phyloP scores from a whole-genome alignment of 1,140 invertebrate species.

The Neodiprion lecontei region DNA sequence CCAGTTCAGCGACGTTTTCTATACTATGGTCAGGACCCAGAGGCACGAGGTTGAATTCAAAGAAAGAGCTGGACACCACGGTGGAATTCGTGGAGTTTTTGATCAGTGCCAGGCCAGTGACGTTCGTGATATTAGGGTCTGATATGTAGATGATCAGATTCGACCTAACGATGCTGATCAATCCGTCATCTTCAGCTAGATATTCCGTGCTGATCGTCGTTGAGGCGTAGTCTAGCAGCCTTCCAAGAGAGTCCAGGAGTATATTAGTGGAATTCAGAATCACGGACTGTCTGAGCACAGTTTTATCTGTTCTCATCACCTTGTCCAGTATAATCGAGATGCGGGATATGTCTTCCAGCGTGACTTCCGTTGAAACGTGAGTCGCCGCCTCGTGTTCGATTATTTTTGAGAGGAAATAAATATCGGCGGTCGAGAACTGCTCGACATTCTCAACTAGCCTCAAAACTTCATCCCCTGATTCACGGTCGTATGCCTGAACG shows the following conservation, averaged over 20 bases:
- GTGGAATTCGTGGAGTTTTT: slow-evolving; percentile 29
- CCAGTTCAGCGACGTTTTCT: slow-evolving; percentile 53
- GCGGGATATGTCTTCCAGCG: slow-evolving; percentile 56
- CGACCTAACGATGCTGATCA: slow-evolving; percentile 52
- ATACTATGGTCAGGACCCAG: slow-evolving; percentile 58
- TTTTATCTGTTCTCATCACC: slow-evolving; percentile 55
- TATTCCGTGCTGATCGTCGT: slow-evolving; percentile 12
- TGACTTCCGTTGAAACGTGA: slow-evolving; percentile 44
- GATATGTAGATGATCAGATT: slow-evolving; percentile 62
- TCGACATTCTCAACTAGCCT: slow-evolving; percentile 40
- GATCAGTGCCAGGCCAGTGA: slow-evolving; percentile 65
- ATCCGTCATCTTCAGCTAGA: slow-evolving; percentile 26
- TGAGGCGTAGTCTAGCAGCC: slow-evolving; percentile 43
- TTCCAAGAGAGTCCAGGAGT: slow-evolving; percentile 61
- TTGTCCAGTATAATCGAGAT: slow-evolving; percentile 60
- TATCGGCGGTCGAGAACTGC: slow-evolving; percentile 60
- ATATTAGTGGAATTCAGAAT: slow-evolving; percentile 64
- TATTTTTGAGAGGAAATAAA: slow-evolving; percentile 63
- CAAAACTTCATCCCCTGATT: slow-evolving; percentile 46
- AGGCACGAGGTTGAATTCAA: slow-evolving; percentile 54
- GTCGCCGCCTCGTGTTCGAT: slow-evolving; percentile 48
- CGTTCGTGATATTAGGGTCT: slow-evolving; percentile 61
- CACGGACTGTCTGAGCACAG: slow-evolving; percentile 56
- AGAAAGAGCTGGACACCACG: slow-evolving; percentile 45
- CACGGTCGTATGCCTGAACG: neutral